Evolutionary conservation across 2,113 vertebrate species (phyloP).

Genomic region (Onychostruthus taczanowskii): DNA sequence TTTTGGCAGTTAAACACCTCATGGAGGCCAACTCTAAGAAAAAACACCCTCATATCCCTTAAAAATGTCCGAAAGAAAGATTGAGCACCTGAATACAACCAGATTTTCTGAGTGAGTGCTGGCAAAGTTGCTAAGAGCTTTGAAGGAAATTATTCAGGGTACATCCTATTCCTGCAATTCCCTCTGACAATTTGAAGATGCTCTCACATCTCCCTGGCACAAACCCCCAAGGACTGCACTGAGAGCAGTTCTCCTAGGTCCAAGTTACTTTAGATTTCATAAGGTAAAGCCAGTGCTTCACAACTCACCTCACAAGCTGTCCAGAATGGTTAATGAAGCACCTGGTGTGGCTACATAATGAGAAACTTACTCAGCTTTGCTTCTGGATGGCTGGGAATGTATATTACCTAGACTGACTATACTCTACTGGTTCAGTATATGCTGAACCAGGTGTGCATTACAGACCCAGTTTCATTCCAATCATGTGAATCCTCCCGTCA

Average conservation of each 20-base stretch:
- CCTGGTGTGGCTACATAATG: rapidly evolving
- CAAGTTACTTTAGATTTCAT: background rate
- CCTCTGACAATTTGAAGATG: background rate
- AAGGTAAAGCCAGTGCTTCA: background rate
- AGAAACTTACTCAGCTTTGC: background rate
- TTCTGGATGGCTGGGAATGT: background rate
- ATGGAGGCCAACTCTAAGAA: background rate
- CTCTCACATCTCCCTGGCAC: background rate
- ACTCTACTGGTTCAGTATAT: background rate
- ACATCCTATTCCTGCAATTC: background rate
- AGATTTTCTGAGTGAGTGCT: background rate
- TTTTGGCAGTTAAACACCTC: background rate
- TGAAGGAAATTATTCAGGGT: background rate
- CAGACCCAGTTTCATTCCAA: background rate
- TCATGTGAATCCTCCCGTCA: background rate
- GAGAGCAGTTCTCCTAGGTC: background rate
- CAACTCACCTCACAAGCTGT: background rate
- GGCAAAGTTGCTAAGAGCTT: background rate
- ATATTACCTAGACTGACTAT: background rate
- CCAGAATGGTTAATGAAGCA: background rate
- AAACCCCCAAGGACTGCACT: rapidly evolving
- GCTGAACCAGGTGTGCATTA: background rate
- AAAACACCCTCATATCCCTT: background rate
- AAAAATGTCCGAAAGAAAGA: background rate
- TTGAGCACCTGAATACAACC: background rate